Evolutionary conservation across 1,140 invertebrate species (phyloP).

Genomic region (Agraylea sexmaculata): DNA sequence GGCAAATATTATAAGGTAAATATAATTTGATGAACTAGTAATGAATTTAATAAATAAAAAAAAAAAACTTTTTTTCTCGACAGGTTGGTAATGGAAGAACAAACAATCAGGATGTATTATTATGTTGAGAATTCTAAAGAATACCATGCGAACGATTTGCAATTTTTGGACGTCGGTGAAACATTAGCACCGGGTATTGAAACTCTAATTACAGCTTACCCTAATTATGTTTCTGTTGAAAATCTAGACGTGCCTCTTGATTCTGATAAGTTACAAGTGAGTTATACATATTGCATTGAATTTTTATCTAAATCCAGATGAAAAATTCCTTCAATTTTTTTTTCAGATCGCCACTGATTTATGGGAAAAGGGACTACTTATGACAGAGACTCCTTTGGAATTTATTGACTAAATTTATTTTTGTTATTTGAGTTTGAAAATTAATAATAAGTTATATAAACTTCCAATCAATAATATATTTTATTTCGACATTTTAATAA

Average conservation of each 20-base stretch:
- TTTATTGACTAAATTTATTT: conserved; percentile 12
- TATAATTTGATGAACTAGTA: not conserved
- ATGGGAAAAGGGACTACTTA: conserved; percentile 59
- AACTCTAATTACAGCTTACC: conserved; percentile 60
- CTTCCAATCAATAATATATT: too few relatives aligned
- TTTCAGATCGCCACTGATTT: conserved; percentile 48
- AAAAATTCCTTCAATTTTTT: conserved; percentile 15
- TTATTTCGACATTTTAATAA: too few relatives aligned
- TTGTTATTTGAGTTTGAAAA: not conserved
- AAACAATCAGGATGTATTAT: conserved; percentile 60
- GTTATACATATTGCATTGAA: not conserved
- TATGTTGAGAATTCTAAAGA: conserved; percentile 70
- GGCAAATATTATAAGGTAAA: conserved; percentile 52
- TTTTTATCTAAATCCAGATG: conserved; percentile 6
- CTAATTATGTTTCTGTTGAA: conserved; percentile 58
- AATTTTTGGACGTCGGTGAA: conserved; percentile 62
- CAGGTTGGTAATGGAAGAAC: conserved; percentile 59
- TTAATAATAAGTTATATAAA: not conserved
- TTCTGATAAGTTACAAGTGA: conserved; percentile 43
- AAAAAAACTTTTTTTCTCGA: conserved; percentile 20
- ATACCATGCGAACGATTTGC: conserved; percentile 70
- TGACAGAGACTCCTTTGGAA: conserved; percentile 46
- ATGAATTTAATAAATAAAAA: conserved; percentile 1
- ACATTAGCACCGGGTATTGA: conserved; percentile 55
- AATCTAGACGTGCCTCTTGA: conserved; percentile 54